A percentile compares a stretch with the other conserved stretches of the same genome.
Conservation (phyloP, 2,113 vertebrate genomes). For the Eulemur rufifrons region DNA sequence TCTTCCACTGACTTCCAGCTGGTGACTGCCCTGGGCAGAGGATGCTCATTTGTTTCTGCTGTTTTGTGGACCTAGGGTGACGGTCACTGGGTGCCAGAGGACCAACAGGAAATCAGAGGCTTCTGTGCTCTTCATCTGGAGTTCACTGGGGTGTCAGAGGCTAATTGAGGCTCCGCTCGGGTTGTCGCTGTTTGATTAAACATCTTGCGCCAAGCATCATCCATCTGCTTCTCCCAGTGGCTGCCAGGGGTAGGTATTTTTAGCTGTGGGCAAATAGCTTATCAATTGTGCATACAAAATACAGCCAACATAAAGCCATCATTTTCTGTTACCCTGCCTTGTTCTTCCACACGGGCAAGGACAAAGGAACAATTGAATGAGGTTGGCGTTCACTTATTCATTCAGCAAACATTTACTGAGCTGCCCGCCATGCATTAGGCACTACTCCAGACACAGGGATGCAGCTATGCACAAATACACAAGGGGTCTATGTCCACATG, state of each 20-base stretch:
- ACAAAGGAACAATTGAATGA: slow-evolving; percentile 33
- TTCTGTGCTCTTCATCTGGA: slow-evolving; percentile 64
- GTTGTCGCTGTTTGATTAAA: slow-evolving; percentile 75
- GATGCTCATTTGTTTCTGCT: slow-evolving; percentile 41
- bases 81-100: slow-evolving; percentile 30
- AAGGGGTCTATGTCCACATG: not conserved
- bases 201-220: slow-evolving; percentile 36
- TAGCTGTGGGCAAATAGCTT: slow-evolving; percentile 72
- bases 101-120: slow-evolving; percentile 61
- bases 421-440: not conserved
- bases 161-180: slow-evolving; percentile 61
- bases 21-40: not conserved
- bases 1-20: not conserved
- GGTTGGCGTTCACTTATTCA: not conserved
- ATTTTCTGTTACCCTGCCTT: slow-evolving; percentile 51
- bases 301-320: slow-evolving; percentile 40
- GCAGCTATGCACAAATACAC: not conserved
- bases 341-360: slow-evolving; percentile 42
- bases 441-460: not conserved
- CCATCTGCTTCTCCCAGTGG: slow-evolving; percentile 48
- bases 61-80: slow-evolving; percentile 40
- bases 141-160: slow-evolving; percentile 69
- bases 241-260: slow-evolving; percentile 67
- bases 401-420: slow-evolving; percentile 4
- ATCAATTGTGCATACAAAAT: slow-evolving; percentile 67